Percentiles rank a stretch among this genome's conserved stretches.
Evolutionary conservation across 2,888 invertebrate genomes (phyloP).

Genomic region (Chorisops tibialis): DNA sequence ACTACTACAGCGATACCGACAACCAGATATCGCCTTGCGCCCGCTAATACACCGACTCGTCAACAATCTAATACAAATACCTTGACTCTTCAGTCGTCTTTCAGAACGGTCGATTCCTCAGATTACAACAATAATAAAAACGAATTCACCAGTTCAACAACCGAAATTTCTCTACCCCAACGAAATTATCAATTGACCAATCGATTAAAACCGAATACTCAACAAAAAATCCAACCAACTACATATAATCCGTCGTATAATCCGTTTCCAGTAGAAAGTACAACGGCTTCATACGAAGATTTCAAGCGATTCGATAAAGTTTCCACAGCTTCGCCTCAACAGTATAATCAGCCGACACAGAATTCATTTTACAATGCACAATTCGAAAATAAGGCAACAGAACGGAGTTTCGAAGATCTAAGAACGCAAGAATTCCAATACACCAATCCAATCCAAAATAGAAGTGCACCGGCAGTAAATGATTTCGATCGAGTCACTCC

Average conservation of each 20-base stretch:
- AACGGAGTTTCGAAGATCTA: slow-evolving; percentile 13
- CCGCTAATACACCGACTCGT: slow-evolving; percentile 34
- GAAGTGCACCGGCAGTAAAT: background rate
- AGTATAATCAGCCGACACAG: slow-evolving; percentile 11
- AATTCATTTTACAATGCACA: slow-evolving; percentile 28
- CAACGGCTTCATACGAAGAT: slow-evolving; percentile 5
- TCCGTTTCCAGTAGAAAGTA: background rate
- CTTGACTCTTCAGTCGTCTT: slow-evolving; percentile 46
- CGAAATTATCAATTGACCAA: slow-evolving; percentile 40
- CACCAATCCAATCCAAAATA: background rate
- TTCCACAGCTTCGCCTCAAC: background rate
- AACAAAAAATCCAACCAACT: slow-evolving; percentile 48
- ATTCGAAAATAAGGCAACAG: slow-evolving; percentile 26
- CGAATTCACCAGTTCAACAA: slow-evolving; percentile 35
- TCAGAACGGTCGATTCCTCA: slow-evolving; percentile 42
- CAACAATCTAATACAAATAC: slow-evolving; percentile 42
- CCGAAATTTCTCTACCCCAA: slow-evolving; percentile 41
- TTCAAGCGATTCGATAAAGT: background rate
- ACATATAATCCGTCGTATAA: slow-evolving; percentile 46
- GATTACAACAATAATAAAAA: slow-evolving; percentile 35
- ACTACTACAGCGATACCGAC: background rate
- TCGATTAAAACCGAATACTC: slow-evolving; percentile 27
- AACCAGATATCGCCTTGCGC: slow-evolving; percentile 9
- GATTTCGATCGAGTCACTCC: background rate
- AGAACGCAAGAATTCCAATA: background rate